These are phyloP conservation scores for Prunella strophiata DNA, from an alignment of 2,797 vertebrate species.

Conservation along the genomic window DNA sequence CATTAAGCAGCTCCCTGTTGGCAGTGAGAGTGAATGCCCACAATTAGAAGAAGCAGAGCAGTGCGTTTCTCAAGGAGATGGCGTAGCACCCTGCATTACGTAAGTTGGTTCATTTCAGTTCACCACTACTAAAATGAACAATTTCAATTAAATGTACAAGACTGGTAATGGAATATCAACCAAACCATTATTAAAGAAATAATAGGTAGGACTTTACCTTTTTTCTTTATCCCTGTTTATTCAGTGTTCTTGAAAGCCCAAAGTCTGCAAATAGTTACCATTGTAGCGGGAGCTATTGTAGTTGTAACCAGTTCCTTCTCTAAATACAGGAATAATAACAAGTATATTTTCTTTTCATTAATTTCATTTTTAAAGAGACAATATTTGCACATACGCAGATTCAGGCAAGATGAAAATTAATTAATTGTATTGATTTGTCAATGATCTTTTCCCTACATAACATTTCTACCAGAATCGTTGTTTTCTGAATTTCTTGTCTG, in stretches of 20 bases:
- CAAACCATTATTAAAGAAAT: background rate
- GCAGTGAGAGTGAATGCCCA: slow-evolving; percentile 83
- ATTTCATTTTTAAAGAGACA: background rate
- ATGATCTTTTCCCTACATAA: background rate
- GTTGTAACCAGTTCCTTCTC: background rate
- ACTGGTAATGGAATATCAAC: background rate
- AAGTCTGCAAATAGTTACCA: background rate
- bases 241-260: background rate
- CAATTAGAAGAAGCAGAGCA: slow-evolving; percentile 83
- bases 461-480: background rate
- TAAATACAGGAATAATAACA: background rate
- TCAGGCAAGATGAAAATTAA: background rate
- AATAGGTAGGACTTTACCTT: background rate
- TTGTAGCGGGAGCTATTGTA: background rate
- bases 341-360: background rate
- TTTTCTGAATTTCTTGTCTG: background rate
- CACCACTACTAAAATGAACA: background rate
- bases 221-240: background rate
- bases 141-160: rapidly evolving
- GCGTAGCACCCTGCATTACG: slow-evolving; percentile 84
- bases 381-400: background rate
- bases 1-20: slow-evolving; percentile 86
- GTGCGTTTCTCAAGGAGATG: slow-evolving; percentile 84
- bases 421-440: background rate
- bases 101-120: slow-evolving; percentile 75